Percentiles rank a stretch among this genome's conserved stretches.
These are phyloP conservation scores for Drosophila melanica DNA, from an alignment of 1,140 invertebrate species.

Conservation along the genomic window DNA sequence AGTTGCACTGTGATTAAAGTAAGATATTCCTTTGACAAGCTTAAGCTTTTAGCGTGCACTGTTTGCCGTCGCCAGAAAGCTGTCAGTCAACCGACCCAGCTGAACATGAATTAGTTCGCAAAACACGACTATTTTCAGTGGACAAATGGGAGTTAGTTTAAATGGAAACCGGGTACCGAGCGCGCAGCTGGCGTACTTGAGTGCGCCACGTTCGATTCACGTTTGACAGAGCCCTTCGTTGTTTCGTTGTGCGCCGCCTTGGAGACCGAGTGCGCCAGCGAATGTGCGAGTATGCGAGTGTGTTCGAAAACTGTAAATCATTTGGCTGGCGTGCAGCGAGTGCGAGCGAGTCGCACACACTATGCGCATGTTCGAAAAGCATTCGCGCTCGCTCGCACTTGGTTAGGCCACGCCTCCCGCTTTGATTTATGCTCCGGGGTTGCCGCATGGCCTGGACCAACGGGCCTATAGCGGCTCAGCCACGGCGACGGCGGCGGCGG, in stretches of 20 bases:
- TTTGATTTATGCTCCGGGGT: conserved; percentile 77
- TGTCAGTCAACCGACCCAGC: conserved; percentile 25
- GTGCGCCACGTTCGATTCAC: conserved; percentile 77
- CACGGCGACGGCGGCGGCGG: conserved; percentile 19
- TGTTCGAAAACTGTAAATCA: conserved; percentile 81
- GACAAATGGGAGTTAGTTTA: conserved; percentile 13
- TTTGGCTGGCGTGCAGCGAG: conserved; percentile 20
- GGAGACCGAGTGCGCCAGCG: conserved; percentile 20
- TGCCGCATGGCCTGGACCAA: conserved; percentile 59
- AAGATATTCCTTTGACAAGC: conserved; percentile 36
- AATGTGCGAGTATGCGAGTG: conserved; percentile 4
- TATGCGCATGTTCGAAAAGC: conserved; percentile 72
- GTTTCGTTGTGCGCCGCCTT: conserved; percentile 10
- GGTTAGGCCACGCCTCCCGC: conserved; percentile 61
- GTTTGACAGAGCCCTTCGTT: conserved; percentile 53
- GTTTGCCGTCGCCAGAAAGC: conserved; percentile 47
- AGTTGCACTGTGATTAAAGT: conserved; percentile 9
- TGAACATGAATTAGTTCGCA: conserved; percentile 26
- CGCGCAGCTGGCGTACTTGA: conserved; percentile 75
- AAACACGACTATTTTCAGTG: conserved; percentile 25
- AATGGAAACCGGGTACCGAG: conserved; percentile 57
- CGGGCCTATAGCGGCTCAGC: conserved; percentile 71
- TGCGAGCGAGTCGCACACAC: conserved; percentile 43
- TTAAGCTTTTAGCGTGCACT: conserved; percentile 6
- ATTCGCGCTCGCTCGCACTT: conserved; percentile 19